These are phyloP conservation scores for Drosophila tanythrix DNA, from an alignment of 2,888 invertebrate genomes.

Conservation along the genomic window DNA sequence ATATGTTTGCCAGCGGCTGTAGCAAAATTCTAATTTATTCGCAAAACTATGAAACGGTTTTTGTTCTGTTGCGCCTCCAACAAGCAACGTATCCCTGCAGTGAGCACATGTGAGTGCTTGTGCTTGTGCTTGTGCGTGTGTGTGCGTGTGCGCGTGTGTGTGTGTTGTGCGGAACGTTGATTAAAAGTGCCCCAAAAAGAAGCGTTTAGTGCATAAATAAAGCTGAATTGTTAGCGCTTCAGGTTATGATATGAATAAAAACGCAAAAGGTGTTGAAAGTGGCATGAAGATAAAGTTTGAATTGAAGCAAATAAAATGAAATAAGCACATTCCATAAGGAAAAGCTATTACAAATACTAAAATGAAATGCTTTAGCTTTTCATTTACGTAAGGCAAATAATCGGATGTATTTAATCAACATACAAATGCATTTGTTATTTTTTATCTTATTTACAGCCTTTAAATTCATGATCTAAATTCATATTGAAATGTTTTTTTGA, in stretches of 20 bases:
- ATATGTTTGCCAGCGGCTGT: conserved; percentile 67
- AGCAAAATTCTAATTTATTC: conserved; percentile 77
- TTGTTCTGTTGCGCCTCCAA: conserved; percentile 19
- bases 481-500: not conserved
- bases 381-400: not conserved
- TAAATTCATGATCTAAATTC: not conserved
- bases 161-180: conserved; percentile 34
- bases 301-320: not conserved
- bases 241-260: conserved; percentile 28
- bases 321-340: not conserved
- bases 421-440: not conserved
- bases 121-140: conserved; percentile 7
- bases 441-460: not conserved
- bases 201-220: conserved; percentile 51
- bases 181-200: conserved; percentile 48
- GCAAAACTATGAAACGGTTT: conserved; percentile 66
- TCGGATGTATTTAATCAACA: not conserved
- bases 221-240: conserved; percentile 24
- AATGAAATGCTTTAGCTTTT: not conserved
- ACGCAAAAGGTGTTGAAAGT: conserved; percentile 24
- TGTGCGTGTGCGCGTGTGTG: not conserved
- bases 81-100: conserved; percentile 23
- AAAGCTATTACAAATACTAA: not conserved
- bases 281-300: not conserved
- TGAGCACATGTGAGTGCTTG: conserved; percentile 10